Percentiles rank a stretch among this genome's conserved stretches.
Evolutionary conservation across 2,797 vertebrate species (phyloP).

Genomic region (Pogonophryne albipinna): DNA sequence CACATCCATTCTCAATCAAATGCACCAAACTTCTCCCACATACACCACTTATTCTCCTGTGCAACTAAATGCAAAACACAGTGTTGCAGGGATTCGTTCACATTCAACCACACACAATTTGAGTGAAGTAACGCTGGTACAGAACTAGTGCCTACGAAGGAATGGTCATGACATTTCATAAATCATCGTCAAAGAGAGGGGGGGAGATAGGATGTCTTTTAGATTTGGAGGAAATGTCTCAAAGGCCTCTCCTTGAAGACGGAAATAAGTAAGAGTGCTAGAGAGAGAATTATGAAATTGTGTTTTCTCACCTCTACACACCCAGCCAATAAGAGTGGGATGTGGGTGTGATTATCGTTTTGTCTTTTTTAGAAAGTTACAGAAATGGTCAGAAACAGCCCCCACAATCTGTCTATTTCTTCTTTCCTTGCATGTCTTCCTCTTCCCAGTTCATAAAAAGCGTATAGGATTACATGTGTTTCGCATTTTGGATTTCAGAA

Average conservation of each 20-base stretch:
- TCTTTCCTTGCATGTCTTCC: not conserved
- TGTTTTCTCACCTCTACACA: not conserved
- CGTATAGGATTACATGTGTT: not conserved
- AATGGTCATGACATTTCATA: too few relatives aligned
- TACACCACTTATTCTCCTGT: not conserved
- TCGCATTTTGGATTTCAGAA: not conserved
- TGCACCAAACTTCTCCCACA: slow-evolving; percentile 16
- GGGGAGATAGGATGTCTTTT: not conserved
- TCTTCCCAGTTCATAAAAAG: too few relatives aligned
- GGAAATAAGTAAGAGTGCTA: not conserved
- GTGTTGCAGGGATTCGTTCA: not conserved
- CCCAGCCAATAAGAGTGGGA: not conserved
- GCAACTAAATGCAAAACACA: not conserved
- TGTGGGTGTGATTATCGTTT: not conserved
- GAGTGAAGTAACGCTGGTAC: too few relatives aligned
- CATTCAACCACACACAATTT: not conserved
- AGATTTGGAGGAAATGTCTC: not conserved
- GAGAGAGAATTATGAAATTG: not conserved
- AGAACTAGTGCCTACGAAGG: too few relatives aligned
- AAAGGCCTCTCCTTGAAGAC: too few relatives aligned
- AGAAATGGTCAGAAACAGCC: not conserved
- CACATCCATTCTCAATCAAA: slow-evolving; percentile 37
- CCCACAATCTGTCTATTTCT: not conserved
- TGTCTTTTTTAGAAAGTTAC: too few relatives aligned
- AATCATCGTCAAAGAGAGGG: not conserved